Conservation (phyloP, 2,888 invertebrate genomes). For the Agrenia bidenticulata region DNA sequence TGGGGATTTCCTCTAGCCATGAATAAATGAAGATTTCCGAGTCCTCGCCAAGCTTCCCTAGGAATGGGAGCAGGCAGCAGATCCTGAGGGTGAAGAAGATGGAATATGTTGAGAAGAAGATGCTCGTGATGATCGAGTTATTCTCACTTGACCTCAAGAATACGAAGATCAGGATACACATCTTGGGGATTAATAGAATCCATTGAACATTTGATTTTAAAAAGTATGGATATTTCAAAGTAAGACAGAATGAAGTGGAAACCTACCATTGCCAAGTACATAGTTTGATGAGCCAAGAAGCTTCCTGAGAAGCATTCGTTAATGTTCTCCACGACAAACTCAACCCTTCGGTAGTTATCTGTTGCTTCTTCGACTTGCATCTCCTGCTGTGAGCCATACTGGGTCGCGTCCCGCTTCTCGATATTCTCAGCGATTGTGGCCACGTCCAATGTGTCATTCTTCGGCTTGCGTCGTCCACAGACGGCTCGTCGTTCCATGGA, state of each 20-base stretch:
- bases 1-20: slow-evolving; percentile 51
- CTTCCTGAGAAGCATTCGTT: slow-evolving; percentile 50
- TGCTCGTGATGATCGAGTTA: slow-evolving; percentile 45
- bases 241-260: too few relatives aligned
- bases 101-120: slow-evolving; percentile 51
- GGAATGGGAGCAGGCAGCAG: slow-evolving; percentile 49
- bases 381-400: slow-evolving; percentile 49
- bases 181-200: too few relatives aligned
- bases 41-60: slow-evolving; percentile 50
- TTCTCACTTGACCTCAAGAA: slow-evolving; percentile 45
- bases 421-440: slow-evolving; percentile 52
- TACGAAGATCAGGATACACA: slow-evolving; percentile 53
- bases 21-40: slow-evolving; percentile 52
- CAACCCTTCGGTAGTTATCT: slow-evolving; percentile 48
- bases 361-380: slow-evolving; percentile 52
- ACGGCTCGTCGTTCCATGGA: slow-evolving; percentile 50
- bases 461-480: slow-evolving; percentile 51
- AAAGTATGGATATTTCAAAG: too few relatives aligned
- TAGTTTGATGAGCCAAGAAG: slow-evolving; percentile 52
- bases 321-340: slow-evolving; percentile 51
- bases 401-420: slow-evolving; percentile 51
- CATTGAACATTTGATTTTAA: not conserved
- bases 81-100: slow-evolving; percentile 51
- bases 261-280: slow-evolving; percentile 48
- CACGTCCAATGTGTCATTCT: slow-evolving; percentile 52